Base-by-base conservation (phyloP, 2,888 invertebrate genomes). In the Megamerina dolium region DNA sequence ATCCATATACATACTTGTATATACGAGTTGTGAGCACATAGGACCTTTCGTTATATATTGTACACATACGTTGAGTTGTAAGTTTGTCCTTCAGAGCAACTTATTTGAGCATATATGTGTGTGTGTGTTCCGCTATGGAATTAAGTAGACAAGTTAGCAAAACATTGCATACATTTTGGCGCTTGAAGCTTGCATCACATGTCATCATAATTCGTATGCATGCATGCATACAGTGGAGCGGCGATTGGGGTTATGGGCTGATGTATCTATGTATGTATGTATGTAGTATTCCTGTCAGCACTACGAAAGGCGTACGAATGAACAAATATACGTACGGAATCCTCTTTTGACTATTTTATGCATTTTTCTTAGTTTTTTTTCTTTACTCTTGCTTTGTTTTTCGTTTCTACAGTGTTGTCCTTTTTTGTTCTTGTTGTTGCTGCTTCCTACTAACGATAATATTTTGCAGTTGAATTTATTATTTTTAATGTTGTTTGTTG, bases 141-240 rank as follows among this genome's bases (percentile, higher is more conserved):
- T 49, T 49, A 47, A 51, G 37, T 42, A 47, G 47, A 47, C 50
- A 47, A 45, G 45, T 47, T 47, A 37, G 32, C 43, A 50, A 47
- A 51, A 48, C 48, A 47, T 49, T 44, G 49, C 52, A 51, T 53
- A 50, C 45, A 46, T 53, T 52, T 45, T 38, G 48, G 49, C 49
- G 45, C 49, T 49, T 40, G 34, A 37, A 41, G 34, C 29, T 44
- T 41, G 44, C 46, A 46, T 50, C 49, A 52, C 43, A 47, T 54
- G 52, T 50, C 51, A 49, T 49, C 51, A 49, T 47, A 49, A 49
- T 43, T 46, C 48, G 13, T 8, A 12, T 17, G 34, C 20, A 19
- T 10, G 10, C 8, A n/a, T n/a, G n/a, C n/a, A n/a, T n/a, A n/a
- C n/a, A n/a, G n/a, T n/a, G n/a, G n/a, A n/a, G n/a, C n/a, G n/a